Base-by-base conservation (phyloP, 2,888 invertebrate genomes). In the Pandemis cinnamomeana region DNA sequence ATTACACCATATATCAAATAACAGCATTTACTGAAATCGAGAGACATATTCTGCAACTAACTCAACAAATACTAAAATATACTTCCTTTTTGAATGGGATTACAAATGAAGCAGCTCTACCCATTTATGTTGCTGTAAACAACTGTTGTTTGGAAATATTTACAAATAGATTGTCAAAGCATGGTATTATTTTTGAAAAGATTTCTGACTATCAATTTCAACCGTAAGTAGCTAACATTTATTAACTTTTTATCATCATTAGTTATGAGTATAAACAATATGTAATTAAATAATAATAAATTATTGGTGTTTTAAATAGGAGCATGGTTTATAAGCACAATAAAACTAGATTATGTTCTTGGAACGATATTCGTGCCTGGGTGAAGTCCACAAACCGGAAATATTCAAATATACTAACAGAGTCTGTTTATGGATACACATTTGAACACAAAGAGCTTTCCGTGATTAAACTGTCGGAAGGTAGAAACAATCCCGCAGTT, bases 51-150 rank as follows among this genome's bases (percentile, higher is more conserved):
- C 79, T 93, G 27, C 89, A 90, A 79, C 67, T 76, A 7, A 75
- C 89, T 10, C 80, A 89, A 61, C 60, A 81, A 11, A 82, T 72
- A 72, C 80, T 84, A 67, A 74, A 85, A 6, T 77, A 78, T 36
- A 51, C 86, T 55, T 72, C 80, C 64, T 93, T 93, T 80, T 75
- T 92, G 55, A 92, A 90, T 80, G 89, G 87, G 53, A 78, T 93
- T 7, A 87, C 90, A 8, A 93, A 92, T 81, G 88, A 91, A 81
- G 92, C 93, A 13, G 85, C 88, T 10, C 72, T 91, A 68, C 82
- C 91, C 4, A 92, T 92, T 85, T 78, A 87, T 77, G 80, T 92
- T 3, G 69, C 88, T 55, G 90, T 90, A 6, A 77, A 86, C 68
- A 77, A 77, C 42, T 79, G 81, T 42, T 81, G 78, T 67, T 76